Evolutionary conservation across 2,888 invertebrate species (phyloP), one percentile per base, ranked within the genome.

Genomic region (Ryuthela nishihirai): DNA sequence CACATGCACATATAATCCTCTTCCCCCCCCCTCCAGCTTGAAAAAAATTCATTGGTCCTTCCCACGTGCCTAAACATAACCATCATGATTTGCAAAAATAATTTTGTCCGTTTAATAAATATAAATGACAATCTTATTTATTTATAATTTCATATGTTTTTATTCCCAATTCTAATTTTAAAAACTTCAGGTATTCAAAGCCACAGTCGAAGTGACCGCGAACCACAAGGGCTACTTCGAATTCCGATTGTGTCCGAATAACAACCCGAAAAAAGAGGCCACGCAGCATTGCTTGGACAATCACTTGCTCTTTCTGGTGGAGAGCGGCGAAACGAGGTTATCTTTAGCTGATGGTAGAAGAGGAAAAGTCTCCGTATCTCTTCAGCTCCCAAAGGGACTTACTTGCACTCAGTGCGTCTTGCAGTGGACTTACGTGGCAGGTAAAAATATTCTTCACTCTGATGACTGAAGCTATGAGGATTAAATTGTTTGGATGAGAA

Each of bases 141-240:
- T n/a, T n/a, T n/a, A n/a, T n/a, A n/a, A n/a, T n/a, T n/a, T n/a
- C n/a, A n/a, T n/a, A n/a, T n/a, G n/a, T n/a, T n/a, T n/a, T n/a
- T n/a, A n/a, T n/a, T n/a, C n/a, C n/a, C n/a, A n/a, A n/a, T n/a
- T n/a, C n/a, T n/a, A n/a, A n/a, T n/a, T n/a, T n/a, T n/a, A n/a
- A n/a, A n/a, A n/a, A n/a, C n/a, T n/a, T n/a, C 40, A 66, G 55
- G 44, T 61, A 7, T 83, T 90, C 61, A 81, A 82, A 10, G 82
- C 90, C 50, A 82, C 85, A 62, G 82, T 92, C 0, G 87, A 92
- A 71, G 72, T 92, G 12, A 92, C 92, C 0, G 91, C 91, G 25
- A 89, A 83, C 71, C 92, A 92, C 74, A 82, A 85, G 70, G 91
- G 92, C 2, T 88, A 82, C 75, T 92, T 91, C 70, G 88, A 90